Percentiles rank a stretch among this genome's conserved stretches.
phyloP scores from a whole-genome alignment of 2,888 invertebrate genomes.

The Lamellibrachia columna region DNA sequence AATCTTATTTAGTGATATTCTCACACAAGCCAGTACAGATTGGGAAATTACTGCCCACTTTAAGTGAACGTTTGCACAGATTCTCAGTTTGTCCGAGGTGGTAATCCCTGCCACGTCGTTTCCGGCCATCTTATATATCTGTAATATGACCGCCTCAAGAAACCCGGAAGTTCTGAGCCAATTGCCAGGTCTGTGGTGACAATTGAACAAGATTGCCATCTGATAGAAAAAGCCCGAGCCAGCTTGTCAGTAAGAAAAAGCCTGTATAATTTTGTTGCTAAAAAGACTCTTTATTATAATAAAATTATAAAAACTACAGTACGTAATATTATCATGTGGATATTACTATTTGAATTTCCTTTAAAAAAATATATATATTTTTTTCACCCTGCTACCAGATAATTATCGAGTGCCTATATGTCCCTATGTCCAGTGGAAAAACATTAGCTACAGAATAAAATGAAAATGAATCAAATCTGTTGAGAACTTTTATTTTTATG shows the following conservation, averaged over 20 bases:
- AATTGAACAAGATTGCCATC: not conserved
- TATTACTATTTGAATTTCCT: too few relatives aligned
- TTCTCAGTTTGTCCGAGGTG: not conserved
- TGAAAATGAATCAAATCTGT: too few relatives aligned
- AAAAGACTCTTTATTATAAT: too few relatives aligned
- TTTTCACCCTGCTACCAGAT: too few relatives aligned
- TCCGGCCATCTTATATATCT: not conserved
- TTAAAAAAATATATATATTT: too few relatives aligned
- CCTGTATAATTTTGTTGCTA: not conserved
- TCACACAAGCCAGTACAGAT: not conserved
- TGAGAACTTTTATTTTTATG: too few relatives aligned
- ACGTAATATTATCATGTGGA: too few relatives aligned
- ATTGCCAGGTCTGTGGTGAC: not conserved
- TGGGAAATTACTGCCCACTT: not conserved
- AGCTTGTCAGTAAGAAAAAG: not conserved
- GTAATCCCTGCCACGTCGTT: not conserved
- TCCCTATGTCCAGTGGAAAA: too few relatives aligned
- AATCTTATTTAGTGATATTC: not conserved
- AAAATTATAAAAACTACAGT: too few relatives aligned
- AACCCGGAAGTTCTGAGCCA: not conserved
- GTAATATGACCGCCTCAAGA: not conserved
- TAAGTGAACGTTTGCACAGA: not conserved
- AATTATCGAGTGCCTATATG: too few relatives aligned
- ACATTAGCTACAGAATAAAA: too few relatives aligned
- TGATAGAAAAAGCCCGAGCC: not conserved